A percentile compares a stretch with the other conserved stretches of the same genome.
These are phyloP conservation scores for Troilus luridus DNA, from an alignment of 2,888 invertebrate genomes.

Conservation along the genomic window DNA sequence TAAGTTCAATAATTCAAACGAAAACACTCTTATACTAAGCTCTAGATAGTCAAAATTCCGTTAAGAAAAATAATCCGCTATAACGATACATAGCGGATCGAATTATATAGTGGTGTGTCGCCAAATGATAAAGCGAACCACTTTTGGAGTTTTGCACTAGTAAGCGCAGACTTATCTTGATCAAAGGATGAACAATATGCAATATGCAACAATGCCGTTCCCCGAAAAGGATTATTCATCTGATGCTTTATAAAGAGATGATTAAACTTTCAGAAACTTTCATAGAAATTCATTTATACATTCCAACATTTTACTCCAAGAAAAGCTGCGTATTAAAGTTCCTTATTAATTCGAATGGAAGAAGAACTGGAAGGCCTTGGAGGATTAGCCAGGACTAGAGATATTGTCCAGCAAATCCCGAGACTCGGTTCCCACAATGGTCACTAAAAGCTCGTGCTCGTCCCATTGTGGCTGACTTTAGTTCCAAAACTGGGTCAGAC, in stretches of 20 bases:
- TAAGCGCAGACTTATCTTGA: too few species aligned
- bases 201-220: neutral
- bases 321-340: neutral
- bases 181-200: too few species aligned
- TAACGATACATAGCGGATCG: too few species aligned
- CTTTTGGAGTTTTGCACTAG: too few species aligned
- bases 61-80: too few species aligned
- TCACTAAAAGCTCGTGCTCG: neutral
- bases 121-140: too few species aligned
- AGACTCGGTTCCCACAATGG: neutral
- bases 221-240: neutral
- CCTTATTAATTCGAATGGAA: neutral
- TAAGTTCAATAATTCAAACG: too few species aligned
- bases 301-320: neutral
- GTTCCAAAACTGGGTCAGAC: neutral
- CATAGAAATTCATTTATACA: neutral
- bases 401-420: neutral
- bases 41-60: too few species aligned
- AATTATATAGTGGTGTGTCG: too few species aligned
- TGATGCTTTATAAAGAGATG: neutral
- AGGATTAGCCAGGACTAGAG: neutral
- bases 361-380: neutral
- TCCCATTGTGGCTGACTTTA: neutral
- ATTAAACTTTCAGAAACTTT: neutral
- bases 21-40: too few species aligned